Evolutionary conservation across 2,113 vertebrate species (phyloP), one percentile per base, ranked within the genome.

Genomic region (Excalfactoria chinensis): DNA sequence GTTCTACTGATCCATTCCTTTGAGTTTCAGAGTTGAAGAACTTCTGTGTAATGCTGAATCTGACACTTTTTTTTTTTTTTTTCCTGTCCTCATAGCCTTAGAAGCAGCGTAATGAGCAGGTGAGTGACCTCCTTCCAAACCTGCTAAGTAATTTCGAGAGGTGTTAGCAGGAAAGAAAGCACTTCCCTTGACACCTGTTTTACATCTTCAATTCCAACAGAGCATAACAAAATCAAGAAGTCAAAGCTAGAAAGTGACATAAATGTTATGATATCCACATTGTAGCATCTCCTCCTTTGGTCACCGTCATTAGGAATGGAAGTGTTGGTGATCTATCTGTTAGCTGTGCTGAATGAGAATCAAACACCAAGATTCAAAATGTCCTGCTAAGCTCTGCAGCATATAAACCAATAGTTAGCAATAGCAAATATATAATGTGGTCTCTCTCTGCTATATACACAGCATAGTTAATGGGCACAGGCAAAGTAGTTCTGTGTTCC

Each of bases 211-310:
- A 5, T 73, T 86, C 28, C 68, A 93, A n/a, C 28, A 77, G 56
- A 63, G 7, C 32, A 86, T 51, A 96, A 86, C 51, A 84, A 51
- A 96, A 84, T 46, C 37, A 77, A 83, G 37, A 3, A 93, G 5
- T 51, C 25, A 74, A 10, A 62, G 12, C 32, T 46, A 74, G 43
- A 82, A 88, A 71, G 28, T 23, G 32, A 60, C 46, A 84, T 43
- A 64, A 86, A 68, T 3, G 1, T 74, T 74, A 59, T 28, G 25
- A 75, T 43, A 68, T 9, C 13, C 9, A 35, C 5, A 88, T 92
- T 43, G 30, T 44, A 86, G 63, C 30, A 71, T 40, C 48, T 89
- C 48, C 56, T 84, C 48, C 46, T 66, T 58, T 51, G 43, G 49
- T 74, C 44, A 30, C 11, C 53, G 26, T 71, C 26, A 72, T 72